Conservation (phyloP, 1,140 invertebrate species). For the Bombus confusus region DNA sequence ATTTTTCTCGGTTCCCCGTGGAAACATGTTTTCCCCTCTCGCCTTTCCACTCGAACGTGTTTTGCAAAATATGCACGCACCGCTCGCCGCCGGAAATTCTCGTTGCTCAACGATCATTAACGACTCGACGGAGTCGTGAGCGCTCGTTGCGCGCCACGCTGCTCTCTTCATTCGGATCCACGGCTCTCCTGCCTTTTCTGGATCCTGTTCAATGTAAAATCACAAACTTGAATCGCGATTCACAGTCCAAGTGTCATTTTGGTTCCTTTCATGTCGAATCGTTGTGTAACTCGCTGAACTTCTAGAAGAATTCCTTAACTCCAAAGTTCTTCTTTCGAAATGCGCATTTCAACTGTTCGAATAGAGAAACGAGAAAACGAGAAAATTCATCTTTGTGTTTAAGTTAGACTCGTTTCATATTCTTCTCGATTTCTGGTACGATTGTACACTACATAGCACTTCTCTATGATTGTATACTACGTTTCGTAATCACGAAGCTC, state of each 20-base stretch:
- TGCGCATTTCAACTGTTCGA: neutral
- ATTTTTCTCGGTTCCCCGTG: slow-evolving; percentile 21
- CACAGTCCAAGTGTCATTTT: neutral
- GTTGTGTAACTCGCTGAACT: neutral
- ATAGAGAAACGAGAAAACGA: neutral
- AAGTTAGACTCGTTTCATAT: too few relatives aligned
- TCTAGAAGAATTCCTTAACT: neutral
- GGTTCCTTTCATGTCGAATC: neutral
- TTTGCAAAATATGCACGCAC: slow-evolving; percentile 15
- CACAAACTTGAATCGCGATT: neutral
- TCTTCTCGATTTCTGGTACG: too few relatives aligned
- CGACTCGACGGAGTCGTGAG: slow-evolving; percentile 23
- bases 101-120: slow-evolving; percentile 36
- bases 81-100: slow-evolving; percentile 4
- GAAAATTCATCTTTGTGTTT: neutral
- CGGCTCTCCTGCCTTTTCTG: neutral
- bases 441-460: too few relatives aligned
- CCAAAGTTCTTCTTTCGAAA: neutral
- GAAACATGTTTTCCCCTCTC: neutral
- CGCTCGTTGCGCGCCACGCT: neutral
- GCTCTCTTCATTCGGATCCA: neutral
- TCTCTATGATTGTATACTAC: too few relatives aligned
- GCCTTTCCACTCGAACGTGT: slow-evolving; percentile 33
- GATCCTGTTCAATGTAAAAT: neutral
- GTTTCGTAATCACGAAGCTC: too few relatives aligned